Evolutionary conservation across 2,113 vertebrate species (phyloP), one percentile per base, ranked within the genome.

Genomic region (Nerophis ophidion): DNA sequence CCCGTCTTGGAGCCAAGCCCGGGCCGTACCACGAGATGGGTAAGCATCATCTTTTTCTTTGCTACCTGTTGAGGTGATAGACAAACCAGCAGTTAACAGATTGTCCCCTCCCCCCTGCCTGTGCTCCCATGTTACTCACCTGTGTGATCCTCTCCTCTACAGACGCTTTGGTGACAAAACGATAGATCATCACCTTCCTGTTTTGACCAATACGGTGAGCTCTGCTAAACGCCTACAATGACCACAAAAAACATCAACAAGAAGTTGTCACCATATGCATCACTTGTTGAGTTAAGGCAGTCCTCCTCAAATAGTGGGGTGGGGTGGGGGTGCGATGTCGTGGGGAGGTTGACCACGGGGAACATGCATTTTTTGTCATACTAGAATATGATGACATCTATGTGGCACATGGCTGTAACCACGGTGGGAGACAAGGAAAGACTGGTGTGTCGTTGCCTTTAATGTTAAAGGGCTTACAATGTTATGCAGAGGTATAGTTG

Each of bases 11-110:
- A 98, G 66, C 97, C 97, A 47, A 99, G 82, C 44, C 96, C 97
- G 0, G 97, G 97, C 17, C 97, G 90, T 74, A 99, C 97, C 65
- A 99, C 97, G 60, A 99, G 86, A 74, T 99, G 97, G 4, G 97
- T 99, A 65, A 99, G 82, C 97, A 99, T 99, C 96, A 98, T 99
- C 81, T 99, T 99, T 84, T 99, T 99, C 89, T 99, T 99, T 4
- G 97, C 96, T 87, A 99, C 96, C 88, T 91, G 52, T 38, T 57
- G 16, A 16, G 62, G 5, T 15, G 9, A 8, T 49, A 16, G 34
- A 57, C 17, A 51, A 51, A 48, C 26, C 40, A 65, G 10, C 0
- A 1, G 17, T 63, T 7, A 70, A 36, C 7, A 47, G n/a, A 5
- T 11, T 8, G 36, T 42, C 3, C 15, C n/a, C 2, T 17, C 33